phyloP scores from a whole-genome alignment of 2,888 invertebrate genomes.

The Thymelicus acteon region DNA sequence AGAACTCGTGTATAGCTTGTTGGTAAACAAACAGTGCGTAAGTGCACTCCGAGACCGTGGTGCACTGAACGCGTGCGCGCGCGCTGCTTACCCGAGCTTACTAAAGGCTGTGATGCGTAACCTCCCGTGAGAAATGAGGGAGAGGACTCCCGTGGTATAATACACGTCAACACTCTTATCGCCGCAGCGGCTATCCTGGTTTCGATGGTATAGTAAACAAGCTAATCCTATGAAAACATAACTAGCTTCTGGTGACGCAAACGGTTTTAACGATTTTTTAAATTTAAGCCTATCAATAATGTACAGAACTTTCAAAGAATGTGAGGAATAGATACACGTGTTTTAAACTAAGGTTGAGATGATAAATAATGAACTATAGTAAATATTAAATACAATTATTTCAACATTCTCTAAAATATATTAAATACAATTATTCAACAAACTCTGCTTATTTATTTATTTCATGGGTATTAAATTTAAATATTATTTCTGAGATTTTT shows the following conservation, averaged over 20 bases:
- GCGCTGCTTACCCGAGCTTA: slow-evolving; percentile 74
- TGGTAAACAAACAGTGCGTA: slow-evolving; percentile 68
- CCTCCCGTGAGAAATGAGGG: slow-evolving; percentile 68
- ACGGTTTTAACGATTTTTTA: neutral
- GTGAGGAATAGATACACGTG: too few species aligned
- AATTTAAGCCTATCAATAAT: too few species aligned
- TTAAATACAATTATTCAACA: too few species aligned
- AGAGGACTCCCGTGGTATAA: slow-evolving; percentile 43
- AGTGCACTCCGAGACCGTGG: slow-evolving; percentile 50
- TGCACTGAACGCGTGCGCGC: slow-evolving; percentile 72
- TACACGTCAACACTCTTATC: slow-evolving; percentile 44
- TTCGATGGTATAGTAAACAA: slow-evolving; percentile 24
- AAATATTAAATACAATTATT: too few species aligned
- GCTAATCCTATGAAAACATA: slow-evolving; percentile 26
- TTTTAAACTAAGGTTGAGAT: too few species aligned
- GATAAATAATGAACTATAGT: too few species aligned
- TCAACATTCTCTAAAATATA: too few species aligned
- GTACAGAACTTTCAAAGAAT: too few species aligned
- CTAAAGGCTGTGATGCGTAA: slow-evolving; percentile 77
- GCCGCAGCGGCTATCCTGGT: slow-evolving; percentile 22
- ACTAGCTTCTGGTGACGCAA: neutral
- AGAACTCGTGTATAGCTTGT: slow-evolving; percentile 46
- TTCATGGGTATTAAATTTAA: too few species aligned
- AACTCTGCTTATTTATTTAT: too few species aligned
- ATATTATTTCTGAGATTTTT: too few species aligned